Percentiles rank a stretch among this genome's conserved stretches.
These are phyloP conservation scores for Dryomyza anilis DNA, from an alignment of 2,888 invertebrate species.

Conservation along the genomic window DNA sequence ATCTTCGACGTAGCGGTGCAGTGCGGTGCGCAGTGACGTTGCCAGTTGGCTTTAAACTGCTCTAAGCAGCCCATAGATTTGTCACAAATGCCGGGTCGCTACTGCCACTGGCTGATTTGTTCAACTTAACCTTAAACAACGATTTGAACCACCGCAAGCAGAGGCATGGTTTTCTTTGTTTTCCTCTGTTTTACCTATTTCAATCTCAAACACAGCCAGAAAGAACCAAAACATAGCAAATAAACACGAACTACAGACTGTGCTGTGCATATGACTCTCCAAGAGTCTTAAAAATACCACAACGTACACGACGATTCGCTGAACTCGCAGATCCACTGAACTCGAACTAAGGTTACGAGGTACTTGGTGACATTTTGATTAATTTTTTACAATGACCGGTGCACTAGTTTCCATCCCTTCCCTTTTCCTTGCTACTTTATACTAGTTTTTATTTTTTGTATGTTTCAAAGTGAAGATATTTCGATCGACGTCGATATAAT, in stretches of 20 bases:
- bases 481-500: constrained; percentile 30
- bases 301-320: neutral
- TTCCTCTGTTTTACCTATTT: neutral
- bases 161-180: neutral
- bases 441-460: neutral
- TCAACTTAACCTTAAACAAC: constrained; percentile 22
- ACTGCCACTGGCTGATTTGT: constrained; percentile 16
- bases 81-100: neutral
- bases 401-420: neutral
- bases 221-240: neutral
- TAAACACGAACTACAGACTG: neutral
- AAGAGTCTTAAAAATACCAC: too few relatives aligned
- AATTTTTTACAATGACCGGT: constrained; percentile 34
- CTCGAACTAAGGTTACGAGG: neutral
- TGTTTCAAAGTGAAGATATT: too few relatives aligned
- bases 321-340: neutral
- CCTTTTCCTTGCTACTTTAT: neutral
- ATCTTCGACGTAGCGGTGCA: neutral
- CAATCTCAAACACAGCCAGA: neutral
- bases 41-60: neutral
- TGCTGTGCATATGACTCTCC: neutral
- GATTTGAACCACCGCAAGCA: constrained; percentile 17
- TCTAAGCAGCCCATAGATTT: neutral
- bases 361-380: constrained; percentile 38
- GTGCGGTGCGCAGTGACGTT: neutral